Evolutionary conservation across 2,888 invertebrate species (phyloP).

Genomic region (Chesias legatella): DNA sequence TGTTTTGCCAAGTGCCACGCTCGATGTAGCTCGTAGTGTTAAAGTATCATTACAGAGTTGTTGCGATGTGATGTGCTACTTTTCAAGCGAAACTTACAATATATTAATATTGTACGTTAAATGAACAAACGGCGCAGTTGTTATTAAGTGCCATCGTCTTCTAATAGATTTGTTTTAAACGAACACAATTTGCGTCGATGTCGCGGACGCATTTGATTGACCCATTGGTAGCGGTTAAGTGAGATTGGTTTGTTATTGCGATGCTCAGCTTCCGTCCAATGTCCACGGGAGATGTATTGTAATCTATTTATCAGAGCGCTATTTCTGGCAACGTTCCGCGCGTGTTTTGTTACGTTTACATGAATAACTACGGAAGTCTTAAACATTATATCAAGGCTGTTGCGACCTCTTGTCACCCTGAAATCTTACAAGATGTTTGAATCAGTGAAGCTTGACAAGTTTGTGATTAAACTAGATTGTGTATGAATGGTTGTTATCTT

Average conservation of each 20-base stretch:
- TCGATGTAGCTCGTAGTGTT: constrained; percentile 23
- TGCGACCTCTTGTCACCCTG: constrained; percentile 33
- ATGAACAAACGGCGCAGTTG: neutral
- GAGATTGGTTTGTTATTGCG: constrained; percentile 45
- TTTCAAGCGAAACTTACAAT: constrained; percentile 2
- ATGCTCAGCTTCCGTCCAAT: constrained; percentile 37
- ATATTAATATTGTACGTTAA: neutral
- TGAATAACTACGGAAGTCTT: constrained; percentile 26
- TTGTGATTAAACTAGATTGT: constrained; percentile 16
- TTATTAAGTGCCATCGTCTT: constrained; percentile 7
- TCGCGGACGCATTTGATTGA: constrained; percentile 10
- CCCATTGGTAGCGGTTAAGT: constrained; percentile 27
- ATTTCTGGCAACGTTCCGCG: constrained; percentile 28
- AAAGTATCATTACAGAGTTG: constrained; percentile 9
- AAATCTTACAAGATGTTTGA: constrained; percentile 37
- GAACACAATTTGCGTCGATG: constrained; percentile 5
- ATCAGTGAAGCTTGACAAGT: constrained; percentile 48
- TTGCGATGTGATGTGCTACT: neutral
- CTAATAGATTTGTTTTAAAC: constrained; percentile 16
- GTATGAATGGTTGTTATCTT: constrained; percentile 7
- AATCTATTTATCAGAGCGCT: constrained; percentile 36
- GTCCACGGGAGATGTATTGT: constrained; percentile 39
- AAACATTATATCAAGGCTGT: constrained; percentile 33
- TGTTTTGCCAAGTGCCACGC: constrained; percentile 35
- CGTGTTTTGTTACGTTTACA: constrained; percentile 26